Base-by-base conservation (phyloP, 37 sponge, comb jelly and placozoan species). In the Geodia barretti region DNA sequence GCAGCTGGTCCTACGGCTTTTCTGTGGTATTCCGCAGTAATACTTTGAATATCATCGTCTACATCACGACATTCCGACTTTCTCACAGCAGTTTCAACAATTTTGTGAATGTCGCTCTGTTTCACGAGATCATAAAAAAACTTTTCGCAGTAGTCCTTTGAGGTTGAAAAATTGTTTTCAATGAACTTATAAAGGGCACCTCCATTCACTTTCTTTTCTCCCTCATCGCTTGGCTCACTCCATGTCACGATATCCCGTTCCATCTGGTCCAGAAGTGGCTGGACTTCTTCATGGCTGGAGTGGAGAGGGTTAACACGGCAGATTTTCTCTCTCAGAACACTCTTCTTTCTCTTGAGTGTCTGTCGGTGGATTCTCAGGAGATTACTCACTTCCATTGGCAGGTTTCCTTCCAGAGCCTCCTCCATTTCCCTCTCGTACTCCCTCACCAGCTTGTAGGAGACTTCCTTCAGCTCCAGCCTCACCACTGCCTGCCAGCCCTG, bases 1-100 rank as follows among this genome's bases (percentile, higher is more conserved):
- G 54, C 14, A 47, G 54, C 54, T 28, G 85, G 85, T 30, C 85
- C 85, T 26, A 84, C 40, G 32, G 85, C 85, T 25, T 58, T 61
- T 23, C 14, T 23, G 23, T 29, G 24, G 34, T 84, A 84, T 0
- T 65, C 25, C 0, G 37, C 31, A 17, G 61, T 4, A 19, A 83
- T 62, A 14, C 4, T 39, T 67, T 75, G n/a, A 20, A 75, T 37
- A 39, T 83, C 84, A 17, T 74, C 34, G 38, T 32, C 30, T 47
- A 66, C 35, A 24, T 74, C 38, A 9, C 42, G 31, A 41, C 41
- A 75, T 31, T 62, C 40, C 4, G 73, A 83, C 11, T 54, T 69
- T 1, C 0, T 23, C n/a, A 64, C 80, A 47, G 40, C 33, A 9
- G 74, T 9, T 30, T 59, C 41, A 4, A 43, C 14, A 1, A 34